Conservation (phyloP, 1,140 invertebrate genomes). For the Paracyclopina nana region DNA sequence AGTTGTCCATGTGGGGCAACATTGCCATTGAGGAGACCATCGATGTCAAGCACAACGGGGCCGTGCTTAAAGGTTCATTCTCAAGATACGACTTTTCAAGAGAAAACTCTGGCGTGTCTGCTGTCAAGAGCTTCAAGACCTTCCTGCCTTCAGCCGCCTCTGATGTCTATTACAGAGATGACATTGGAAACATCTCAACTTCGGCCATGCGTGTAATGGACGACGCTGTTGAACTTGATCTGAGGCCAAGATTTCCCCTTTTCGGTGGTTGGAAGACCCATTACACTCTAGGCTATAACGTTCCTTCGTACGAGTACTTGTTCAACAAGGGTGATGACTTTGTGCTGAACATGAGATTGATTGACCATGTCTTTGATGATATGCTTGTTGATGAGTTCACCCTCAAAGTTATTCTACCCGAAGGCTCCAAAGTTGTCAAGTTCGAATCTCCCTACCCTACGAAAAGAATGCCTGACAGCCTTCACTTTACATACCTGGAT, state of each 20-base stretch:
- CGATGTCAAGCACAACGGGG: slow-evolving; percentile 76
- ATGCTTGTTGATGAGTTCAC: slow-evolving; percentile 80
- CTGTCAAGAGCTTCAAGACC: slow-evolving; percentile 70
- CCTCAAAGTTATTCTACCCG: slow-evolving; percentile 81
- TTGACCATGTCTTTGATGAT: slow-evolving; percentile 93
- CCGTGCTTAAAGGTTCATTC: slow-evolving; percentile 79
- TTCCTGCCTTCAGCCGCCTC: slow-evolving; percentile 13
- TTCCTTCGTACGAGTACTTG: slow-evolving; percentile 89
- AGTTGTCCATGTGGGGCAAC: slow-evolving; percentile 98
- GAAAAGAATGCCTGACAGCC: slow-evolving; percentile 43
- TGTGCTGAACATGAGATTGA: slow-evolving; percentile 66
- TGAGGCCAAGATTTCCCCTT: slow-evolving; percentile 83
- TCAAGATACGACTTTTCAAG: slow-evolving; percentile 86
- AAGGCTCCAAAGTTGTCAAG: slow-evolving; percentile 62
- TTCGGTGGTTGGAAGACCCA: slow-evolving; percentile 98
- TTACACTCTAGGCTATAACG: slow-evolving; percentile 89
- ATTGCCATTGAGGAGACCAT: slow-evolving; percentile 90
- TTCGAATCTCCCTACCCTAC: slow-evolving; percentile 63
- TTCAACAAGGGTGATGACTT: slow-evolving; percentile 54
- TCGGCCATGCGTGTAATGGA: slow-evolving; percentile 67
- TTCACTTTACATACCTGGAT: slow-evolving; percentile 87
- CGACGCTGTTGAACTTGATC: slow-evolving; percentile 81
- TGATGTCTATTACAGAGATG: slow-evolving; percentile 37
- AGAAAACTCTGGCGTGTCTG: slow-evolving; percentile 59
- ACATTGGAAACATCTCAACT: slow-evolving; percentile 98